A percentile compares a stretch with the other conserved stretches of the same genome.
These are phyloP conservation scores for Dinoponera quadriceps DNA, from an alignment of 1,140 invertebrate species.

Conservation along the genomic window DNA sequence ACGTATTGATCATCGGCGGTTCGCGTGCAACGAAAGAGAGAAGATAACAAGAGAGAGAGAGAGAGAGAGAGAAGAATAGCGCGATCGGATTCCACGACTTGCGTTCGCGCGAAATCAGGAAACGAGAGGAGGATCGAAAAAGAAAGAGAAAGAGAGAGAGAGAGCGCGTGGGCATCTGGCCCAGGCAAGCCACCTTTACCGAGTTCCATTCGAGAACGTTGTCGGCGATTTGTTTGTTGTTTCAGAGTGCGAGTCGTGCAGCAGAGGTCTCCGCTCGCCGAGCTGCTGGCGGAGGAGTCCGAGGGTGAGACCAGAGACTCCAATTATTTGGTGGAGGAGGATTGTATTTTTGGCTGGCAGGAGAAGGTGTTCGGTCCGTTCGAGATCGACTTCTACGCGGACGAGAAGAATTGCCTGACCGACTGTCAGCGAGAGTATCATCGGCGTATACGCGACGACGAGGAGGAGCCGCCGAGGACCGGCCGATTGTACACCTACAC, in stretches of 20 bases:
- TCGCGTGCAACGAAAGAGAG: not conserved
- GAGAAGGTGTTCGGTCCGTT: slow-evolving; percentile 83
- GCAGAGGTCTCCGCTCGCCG: slow-evolving; percentile 81
- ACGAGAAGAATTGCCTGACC: slow-evolving; percentile 81
- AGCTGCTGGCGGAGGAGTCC: slow-evolving; percentile 80
- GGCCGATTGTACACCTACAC: slow-evolving; percentile 81
- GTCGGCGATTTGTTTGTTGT: slow-evolving; percentile 68
- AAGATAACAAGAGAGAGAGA: no score
- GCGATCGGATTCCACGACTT: not conserved
- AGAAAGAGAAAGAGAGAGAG: no score
- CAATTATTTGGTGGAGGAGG: slow-evolving; percentile 81
- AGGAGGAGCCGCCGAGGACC: slow-evolving; percentile 59
- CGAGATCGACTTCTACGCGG: slow-evolving; percentile 80
- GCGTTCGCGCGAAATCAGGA: not conserved
- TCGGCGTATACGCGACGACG: slow-evolving; percentile 63
- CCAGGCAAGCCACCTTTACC: slow-evolving; percentile 21
- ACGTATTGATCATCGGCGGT: no score
- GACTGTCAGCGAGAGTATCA: slow-evolving; percentile 81
- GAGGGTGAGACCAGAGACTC: slow-evolving; percentile 77
- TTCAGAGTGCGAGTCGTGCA: slow-evolving; percentile 83
- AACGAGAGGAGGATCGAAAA: not conserved
- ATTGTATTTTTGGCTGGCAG: slow-evolving; percentile 82
- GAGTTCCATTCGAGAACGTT: slow-evolving; percentile 59
- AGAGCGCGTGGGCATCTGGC: slow-evolving; percentile 66
- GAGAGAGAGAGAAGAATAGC: not conserved